Evolutionary conservation across 2,888 invertebrate species (phyloP).

Genomic region (Lasioglossum pauxillum): DNA sequence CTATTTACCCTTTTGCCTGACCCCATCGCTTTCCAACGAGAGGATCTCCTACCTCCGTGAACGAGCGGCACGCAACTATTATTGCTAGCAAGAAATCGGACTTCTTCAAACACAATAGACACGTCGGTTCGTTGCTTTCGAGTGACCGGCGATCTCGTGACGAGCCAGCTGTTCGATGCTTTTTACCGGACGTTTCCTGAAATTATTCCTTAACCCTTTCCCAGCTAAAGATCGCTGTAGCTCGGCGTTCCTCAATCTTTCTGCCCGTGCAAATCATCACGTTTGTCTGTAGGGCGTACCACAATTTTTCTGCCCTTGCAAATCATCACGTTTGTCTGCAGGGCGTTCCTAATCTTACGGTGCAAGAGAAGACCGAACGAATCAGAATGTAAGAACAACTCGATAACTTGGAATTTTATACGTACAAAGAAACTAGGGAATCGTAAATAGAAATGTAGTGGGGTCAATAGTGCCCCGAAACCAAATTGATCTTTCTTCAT

Average conservation of each 20-base stretch:
- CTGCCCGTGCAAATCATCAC: too few relatives aligned
- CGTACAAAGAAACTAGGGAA: too few relatives aligned
- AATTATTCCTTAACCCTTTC: neutral
- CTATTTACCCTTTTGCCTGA: conserved; percentile 48
- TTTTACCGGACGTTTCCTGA: neutral
- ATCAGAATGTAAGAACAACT: too few relatives aligned
- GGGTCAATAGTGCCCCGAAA: too few relatives aligned
- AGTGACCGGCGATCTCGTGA: conserved; percentile 1
- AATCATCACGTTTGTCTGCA: too few relatives aligned
- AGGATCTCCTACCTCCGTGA: conserved; percentile 26
- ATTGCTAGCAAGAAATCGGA: neutral
- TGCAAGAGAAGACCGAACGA: too few relatives aligned
- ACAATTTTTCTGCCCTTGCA: too few relatives aligned
- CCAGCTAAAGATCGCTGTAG: neutral
- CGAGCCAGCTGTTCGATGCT: neutral
- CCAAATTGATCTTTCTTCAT: too few relatives aligned
- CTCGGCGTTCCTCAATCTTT: neutral
- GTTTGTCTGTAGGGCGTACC: too few relatives aligned
- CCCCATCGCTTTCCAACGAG: conserved; percentile 26
- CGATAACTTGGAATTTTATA: too few relatives aligned
- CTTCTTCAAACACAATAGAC: conserved; percentile 1
- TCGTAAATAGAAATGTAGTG: too few relatives aligned
- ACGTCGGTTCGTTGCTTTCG: neutral
- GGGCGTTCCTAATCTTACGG: too few relatives aligned
- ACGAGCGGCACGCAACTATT: conserved; percentile 27